Evolutionary conservation across 2,113 vertebrate genomes (phyloP), one percentile per base, ranked within the genome.

Genomic region (Lethenteron reissneri): DNA sequence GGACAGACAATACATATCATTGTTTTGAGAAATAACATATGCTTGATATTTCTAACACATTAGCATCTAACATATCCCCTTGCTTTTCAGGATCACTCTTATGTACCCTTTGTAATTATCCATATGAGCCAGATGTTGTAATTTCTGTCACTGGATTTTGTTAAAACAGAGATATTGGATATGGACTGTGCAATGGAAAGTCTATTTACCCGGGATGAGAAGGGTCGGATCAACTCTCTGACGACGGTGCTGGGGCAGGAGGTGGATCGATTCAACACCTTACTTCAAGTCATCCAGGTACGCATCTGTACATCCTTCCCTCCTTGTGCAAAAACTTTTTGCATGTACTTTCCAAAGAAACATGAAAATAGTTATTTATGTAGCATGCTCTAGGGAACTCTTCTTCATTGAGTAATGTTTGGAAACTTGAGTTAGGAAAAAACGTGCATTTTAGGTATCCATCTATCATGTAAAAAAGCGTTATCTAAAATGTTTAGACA

Each of bases 191-290:
- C 85, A 2, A 70, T 75, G 0, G 83, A 86, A 72, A 74, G 59
- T 58, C 78, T 90, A 70, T 87, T 85, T 74, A 6, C 74, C 58
- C 81, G 74, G 72, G 85, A 89, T 41, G 69, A 74, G 11, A 80
- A 82, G 10, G 83, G 82, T 11, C 82, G 83, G 2, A 21, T 85
- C 11, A 83, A 85, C 77, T 85, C 84, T 19, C 75, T 87, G 70
- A 85, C 83, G 41, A 87, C 83, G 0, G 83, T 88, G 14, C 76
- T 84, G 69, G 82, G 81, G 70, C 85, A 88, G 75, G 82, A 90
- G 78, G 77, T 80, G 56, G 83, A 86, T 75, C 80, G 83, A 12
- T 86, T 87, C 74, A 90, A 85, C 76, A 79, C 74, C n/a, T 78
- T 87, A 70, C 79, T 86, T 58, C 77, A 70, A 58, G 71, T 86